phyloP scores from a whole-genome alignment of 2,888 invertebrate genomes.

The Xylota sylvarum region DNA sequence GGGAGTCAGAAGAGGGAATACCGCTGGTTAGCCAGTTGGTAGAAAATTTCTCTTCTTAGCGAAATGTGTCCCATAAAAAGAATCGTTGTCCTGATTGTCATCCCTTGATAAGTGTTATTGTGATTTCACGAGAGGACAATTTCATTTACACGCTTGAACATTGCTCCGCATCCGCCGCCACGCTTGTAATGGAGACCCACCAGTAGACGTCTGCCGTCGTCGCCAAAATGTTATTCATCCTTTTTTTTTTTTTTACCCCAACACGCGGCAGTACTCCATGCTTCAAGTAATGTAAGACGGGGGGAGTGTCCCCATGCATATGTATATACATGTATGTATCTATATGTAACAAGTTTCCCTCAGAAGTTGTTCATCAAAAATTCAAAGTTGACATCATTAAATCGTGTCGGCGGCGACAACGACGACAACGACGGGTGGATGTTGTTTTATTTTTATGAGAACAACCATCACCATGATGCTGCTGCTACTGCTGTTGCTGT shows the following conservation, averaged over 20 bases:
- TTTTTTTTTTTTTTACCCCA: slow-evolving; percentile 5
- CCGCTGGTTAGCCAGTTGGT: slow-evolving; percentile 54
- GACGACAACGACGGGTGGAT: slow-evolving; percentile 15
- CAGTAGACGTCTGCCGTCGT: slow-evolving; percentile 68
- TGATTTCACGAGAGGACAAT: slow-evolving; percentile 72
- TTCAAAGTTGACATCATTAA: slow-evolving; percentile 76
- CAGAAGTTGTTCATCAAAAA: slow-evolving; percentile 73
- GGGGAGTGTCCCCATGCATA: slow-evolving; percentile 20
- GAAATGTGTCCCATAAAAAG: slow-evolving; percentile 57
- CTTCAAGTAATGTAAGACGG: slow-evolving; percentile 37
- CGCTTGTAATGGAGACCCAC: slow-evolving; percentile 30
- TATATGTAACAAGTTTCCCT: slow-evolving; percentile 63
- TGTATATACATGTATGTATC: slow-evolving; percentile 23
- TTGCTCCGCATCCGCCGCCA: slow-evolving; percentile 46
- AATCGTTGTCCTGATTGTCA: slow-evolving; percentile 67
- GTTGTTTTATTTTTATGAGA: slow-evolving; percentile 61
- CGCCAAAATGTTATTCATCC: slow-evolving; percentile 60
- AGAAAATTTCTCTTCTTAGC: slow-evolving; percentile 29
- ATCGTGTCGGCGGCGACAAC: slow-evolving; percentile 33
- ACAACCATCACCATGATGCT: slow-evolving; percentile 34
- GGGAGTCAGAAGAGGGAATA: slow-evolving; percentile 9
- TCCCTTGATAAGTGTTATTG: slow-evolving; percentile 72
- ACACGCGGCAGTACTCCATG: neutral
- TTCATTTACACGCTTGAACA: slow-evolving; percentile 72
- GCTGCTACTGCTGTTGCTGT: slow-evolving; percentile 25